phyloP scores from a whole-genome alignment of 1,140 invertebrate genomes.

The Epicauta chinensis region DNA sequence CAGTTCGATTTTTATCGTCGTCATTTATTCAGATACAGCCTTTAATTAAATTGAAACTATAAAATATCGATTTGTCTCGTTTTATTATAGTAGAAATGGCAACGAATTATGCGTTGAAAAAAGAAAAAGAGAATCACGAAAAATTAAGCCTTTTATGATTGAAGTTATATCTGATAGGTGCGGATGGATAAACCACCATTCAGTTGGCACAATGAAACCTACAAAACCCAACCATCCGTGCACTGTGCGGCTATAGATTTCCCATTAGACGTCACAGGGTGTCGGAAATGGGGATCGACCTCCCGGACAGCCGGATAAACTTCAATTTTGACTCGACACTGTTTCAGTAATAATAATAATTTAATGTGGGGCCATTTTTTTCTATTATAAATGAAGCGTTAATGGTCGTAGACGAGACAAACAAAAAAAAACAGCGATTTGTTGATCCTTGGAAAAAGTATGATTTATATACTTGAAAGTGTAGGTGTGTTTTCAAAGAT shows the following conservation, averaged over 20 bases:
- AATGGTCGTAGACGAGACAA: too few relatives aligned
- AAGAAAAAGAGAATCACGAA: not conserved
- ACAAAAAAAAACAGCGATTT: too few relatives aligned
- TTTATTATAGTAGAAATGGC: too few relatives aligned
- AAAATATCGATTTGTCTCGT: too few relatives aligned
- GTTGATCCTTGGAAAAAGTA: too few relatives aligned
- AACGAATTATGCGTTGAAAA: too few relatives aligned
- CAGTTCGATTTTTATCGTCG: too few relatives aligned
- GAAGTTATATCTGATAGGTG: constrained; percentile 9
- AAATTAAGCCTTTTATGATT: not conserved
- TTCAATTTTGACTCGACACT: constrained; percentile 7
- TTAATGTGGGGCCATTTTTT: not conserved
- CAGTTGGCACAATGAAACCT: constrained; percentile 25
- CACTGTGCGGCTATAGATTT: constrained; percentile 27
- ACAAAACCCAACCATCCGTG: constrained; percentile 23
- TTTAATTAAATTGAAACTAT: too few relatives aligned
- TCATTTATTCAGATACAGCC: too few relatives aligned
- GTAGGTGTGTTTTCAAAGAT: too few relatives aligned
- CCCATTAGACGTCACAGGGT: constrained; percentile 24
- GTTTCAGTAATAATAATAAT: not conserved
- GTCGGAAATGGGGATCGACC: constrained; percentile 25
- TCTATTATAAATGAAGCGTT: too few relatives aligned
- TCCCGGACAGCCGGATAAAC: constrained; percentile 12
- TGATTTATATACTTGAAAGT: too few relatives aligned
- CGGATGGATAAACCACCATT: constrained; percentile 22